Conservation (phyloP, 1,140 invertebrate genomes). For the Atopsyche davidsoni region DNA sequence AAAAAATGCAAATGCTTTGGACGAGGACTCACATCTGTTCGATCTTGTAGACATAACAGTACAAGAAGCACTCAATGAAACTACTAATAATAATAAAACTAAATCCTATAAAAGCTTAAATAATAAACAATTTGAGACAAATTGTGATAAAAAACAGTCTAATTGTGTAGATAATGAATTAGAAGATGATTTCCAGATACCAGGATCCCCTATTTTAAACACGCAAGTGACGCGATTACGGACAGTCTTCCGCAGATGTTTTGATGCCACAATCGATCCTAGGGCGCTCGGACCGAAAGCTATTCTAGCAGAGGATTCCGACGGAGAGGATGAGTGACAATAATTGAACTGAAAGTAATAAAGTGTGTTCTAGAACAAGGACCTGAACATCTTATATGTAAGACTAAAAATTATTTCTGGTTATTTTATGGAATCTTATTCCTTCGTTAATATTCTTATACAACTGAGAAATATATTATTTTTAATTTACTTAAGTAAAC, state of each 20-base stretch:
- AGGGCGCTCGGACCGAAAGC: constrained; percentile 36
- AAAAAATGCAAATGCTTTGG: constrained; percentile 37
- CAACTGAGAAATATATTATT: too few relatives aligned
- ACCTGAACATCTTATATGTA: too few relatives aligned
- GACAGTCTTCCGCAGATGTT: constrained; percentile 57
- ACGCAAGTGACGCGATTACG: constrained; percentile 41
- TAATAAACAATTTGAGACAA: not conserved
- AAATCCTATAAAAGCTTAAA: not conserved
- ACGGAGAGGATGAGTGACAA: constrained; percentile 39
- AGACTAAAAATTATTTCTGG: too few relatives aligned
- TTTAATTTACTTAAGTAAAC: too few relatives aligned
- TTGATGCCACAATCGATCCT: constrained; percentile 60
- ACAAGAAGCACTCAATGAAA: constrained; percentile 14
- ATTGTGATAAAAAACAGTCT: not conserved
- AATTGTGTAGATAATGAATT: not conserved
- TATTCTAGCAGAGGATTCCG: constrained; percentile 57
- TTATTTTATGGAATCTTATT: too few relatives aligned
- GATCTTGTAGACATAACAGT: constrained; percentile 43
- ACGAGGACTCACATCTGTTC: constrained; percentile 46
- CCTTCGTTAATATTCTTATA: too few relatives aligned
- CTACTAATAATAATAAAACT: not conserved
- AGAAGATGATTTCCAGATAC: constrained; percentile 31
- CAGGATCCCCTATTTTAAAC: constrained; percentile 44
- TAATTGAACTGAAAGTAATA: too few relatives aligned
- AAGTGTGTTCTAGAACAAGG: too few relatives aligned